phyloP scores from a whole-genome alignment of 2,797 vertebrate species.

The Brachyrhaphis roseni region DNA sequence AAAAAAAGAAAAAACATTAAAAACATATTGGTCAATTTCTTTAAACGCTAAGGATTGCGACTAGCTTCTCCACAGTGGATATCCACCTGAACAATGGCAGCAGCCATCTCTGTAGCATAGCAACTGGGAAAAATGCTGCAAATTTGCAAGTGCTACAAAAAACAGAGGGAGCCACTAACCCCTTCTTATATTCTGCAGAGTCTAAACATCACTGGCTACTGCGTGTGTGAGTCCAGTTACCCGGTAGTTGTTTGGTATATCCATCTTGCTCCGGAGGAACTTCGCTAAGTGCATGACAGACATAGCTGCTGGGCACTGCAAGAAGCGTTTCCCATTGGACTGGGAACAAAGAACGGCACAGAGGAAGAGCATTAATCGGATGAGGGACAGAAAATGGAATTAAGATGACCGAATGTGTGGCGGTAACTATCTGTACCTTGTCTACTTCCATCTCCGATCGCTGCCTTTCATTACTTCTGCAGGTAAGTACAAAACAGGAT shows the following conservation, averaged over 20 bases:
- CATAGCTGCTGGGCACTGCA: slow-evolving; percentile 98
- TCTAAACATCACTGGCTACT: neutral
- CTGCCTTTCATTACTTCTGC: slow-evolving; percentile 72
- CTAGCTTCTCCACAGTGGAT: neutral
- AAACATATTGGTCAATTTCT: neutral
- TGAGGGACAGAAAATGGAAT: slow-evolving; percentile 6
- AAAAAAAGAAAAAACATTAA: neutral
- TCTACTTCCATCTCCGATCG: slow-evolving; percentile 72
- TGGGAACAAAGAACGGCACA: slow-evolving; percentile 59
- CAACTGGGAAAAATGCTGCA: neutral
- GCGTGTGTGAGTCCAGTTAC: slow-evolving; percentile 70
- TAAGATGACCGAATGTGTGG: slow-evolving; percentile 2
- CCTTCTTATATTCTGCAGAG: neutral
- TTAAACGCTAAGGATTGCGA: neutral
- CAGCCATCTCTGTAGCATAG: neutral
- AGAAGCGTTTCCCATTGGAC: slow-evolving; percentile 95
- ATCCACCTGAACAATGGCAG: neutral
- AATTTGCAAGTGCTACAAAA: neutral
- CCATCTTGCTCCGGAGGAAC: slow-evolving; percentile 99
- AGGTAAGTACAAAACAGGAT: neutral
- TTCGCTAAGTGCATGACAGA: slow-evolving; percentile 99
- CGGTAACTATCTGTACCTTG: slow-evolving; percentile 61
- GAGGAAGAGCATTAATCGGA: slow-evolving; percentile 5
- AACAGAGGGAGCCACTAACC: neutral
- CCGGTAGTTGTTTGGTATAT: slow-evolving; percentile 96